Conservation (phyloP, 1,140 invertebrate genomes). For the Apis laboriosa region DNA sequence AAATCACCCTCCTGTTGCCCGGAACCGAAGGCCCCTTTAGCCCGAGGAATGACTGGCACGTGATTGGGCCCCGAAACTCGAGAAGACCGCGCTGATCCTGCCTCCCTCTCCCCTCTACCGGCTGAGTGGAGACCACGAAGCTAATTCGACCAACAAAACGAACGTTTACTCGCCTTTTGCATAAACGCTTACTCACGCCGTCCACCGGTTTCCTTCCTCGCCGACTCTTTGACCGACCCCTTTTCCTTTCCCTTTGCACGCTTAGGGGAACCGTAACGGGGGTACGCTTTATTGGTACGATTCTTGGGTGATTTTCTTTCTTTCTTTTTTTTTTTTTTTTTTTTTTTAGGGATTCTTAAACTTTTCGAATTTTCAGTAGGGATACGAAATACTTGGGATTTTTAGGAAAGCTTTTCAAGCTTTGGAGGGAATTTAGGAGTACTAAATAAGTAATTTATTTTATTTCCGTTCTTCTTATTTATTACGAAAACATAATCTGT, state of each 20-base stretch:
- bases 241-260: background rate
- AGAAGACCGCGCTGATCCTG: slow-evolving; percentile 60
- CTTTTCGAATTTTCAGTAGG: no score
- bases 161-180: slow-evolving; percentile 78
- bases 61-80: slow-evolving; percentile 68
- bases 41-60: slow-evolving; percentile 69
- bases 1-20: slow-evolving; percentile 72
- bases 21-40: slow-evolving; percentile 35
- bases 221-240: background rate
- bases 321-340: background rate
- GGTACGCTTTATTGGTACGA: background rate
- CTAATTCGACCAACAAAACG: slow-evolving; percentile 80
- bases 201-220: slow-evolving; percentile 33
- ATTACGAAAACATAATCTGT: no score
- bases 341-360: no score
- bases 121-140: slow-evolving; percentile 51
- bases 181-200: slow-evolving; percentile 75
- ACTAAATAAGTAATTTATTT: no score
- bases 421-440: no score
- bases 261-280: background rate
- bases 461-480: no score
- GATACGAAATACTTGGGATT: no score
- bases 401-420: no score
- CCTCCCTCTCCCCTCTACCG: slow-evolving; percentile 8
- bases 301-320: background rate